These are phyloP conservation scores for Allolobophora icterica DNA, from an alignment of 2,888 invertebrate species.

Conservation along the genomic window DNA sequence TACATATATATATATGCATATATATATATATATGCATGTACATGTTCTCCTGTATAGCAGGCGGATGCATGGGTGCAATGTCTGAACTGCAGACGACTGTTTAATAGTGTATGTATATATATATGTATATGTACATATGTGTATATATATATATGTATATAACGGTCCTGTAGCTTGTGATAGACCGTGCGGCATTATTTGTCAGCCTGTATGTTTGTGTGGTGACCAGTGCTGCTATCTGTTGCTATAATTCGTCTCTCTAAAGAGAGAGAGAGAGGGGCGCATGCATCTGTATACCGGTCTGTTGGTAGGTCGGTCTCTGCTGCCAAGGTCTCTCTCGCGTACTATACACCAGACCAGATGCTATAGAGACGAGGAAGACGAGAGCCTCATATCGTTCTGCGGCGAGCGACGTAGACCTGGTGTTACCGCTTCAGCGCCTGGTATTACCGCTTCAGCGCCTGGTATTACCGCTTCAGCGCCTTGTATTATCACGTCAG, in stretches of 20 bases:
- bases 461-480: neutral
- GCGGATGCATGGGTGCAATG: too few relatives aligned
- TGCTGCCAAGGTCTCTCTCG: neutral
- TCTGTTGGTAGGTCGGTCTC: neutral
- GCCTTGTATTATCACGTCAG: neutral
- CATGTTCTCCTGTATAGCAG: too few relatives aligned
- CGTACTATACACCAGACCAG: too few relatives aligned
- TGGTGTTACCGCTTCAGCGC: too few relatives aligned
- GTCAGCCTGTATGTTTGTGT: neutral
- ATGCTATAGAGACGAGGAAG: neutral
- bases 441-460: neutral
- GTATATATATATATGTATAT: constrained; percentile 27
- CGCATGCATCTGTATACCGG: neutral
- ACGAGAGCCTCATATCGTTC: neutral
- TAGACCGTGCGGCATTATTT: neutral
- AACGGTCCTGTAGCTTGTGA: neutral
- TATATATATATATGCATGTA: neutral
- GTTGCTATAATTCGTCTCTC: neutral
- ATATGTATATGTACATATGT: constrained; percentile 11
- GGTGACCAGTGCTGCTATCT: neutral
- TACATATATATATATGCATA: constrained; percentile 7
- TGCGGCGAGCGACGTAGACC: neutral
- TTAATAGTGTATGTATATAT: neutral
- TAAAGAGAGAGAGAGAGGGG: too few relatives aligned
- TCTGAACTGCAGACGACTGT: too few relatives aligned